phyloP scores from a whole-genome alignment of 2,888 invertebrate genomes.

The Noctua pronuba region DNA sequence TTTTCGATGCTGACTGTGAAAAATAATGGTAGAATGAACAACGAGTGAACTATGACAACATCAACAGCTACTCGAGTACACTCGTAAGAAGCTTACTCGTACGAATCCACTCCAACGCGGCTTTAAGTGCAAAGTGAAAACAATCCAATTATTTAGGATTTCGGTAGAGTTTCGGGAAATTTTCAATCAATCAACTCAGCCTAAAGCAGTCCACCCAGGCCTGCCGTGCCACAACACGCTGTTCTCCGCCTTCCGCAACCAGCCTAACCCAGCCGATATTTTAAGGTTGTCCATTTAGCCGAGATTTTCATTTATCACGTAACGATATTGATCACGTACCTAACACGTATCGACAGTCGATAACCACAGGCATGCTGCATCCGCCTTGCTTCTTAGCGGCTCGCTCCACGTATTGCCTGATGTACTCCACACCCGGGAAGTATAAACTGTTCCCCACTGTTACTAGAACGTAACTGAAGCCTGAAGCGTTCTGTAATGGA shows the following conservation, averaged over 20 bases:
- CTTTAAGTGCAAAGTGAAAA: too few species aligned
- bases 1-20: too few species aligned
- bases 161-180: background rate
- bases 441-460: slow-evolving; percentile 95
- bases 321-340: slow-evolving; percentile 66
- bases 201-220: background rate
- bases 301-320: background rate
- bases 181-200: background rate
- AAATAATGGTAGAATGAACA: too few species aligned
- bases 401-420: slow-evolving; percentile 94
- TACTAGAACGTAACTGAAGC: slow-evolving; percentile 93
- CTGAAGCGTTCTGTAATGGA: slow-evolving; percentile 91
- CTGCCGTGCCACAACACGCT: too few species aligned
- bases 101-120: too few species aligned
- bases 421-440: slow-evolving; percentile 96
- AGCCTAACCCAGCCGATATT: background rate
- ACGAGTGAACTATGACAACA: too few species aligned
- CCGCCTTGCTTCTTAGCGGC: slow-evolving; percentile 93
- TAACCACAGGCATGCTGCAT: slow-evolving; percentile 93
- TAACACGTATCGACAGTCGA: slow-evolving; percentile 95
- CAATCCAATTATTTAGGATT: too few species aligned
- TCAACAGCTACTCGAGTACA: too few species aligned
- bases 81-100: too few species aligned
- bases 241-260: too few species aligned
- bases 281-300: background rate